These are phyloP conservation scores for Pseudorasbora parva DNA, from an alignment of 2,113 vertebrate genomes.

Conservation along the genomic window DNA sequence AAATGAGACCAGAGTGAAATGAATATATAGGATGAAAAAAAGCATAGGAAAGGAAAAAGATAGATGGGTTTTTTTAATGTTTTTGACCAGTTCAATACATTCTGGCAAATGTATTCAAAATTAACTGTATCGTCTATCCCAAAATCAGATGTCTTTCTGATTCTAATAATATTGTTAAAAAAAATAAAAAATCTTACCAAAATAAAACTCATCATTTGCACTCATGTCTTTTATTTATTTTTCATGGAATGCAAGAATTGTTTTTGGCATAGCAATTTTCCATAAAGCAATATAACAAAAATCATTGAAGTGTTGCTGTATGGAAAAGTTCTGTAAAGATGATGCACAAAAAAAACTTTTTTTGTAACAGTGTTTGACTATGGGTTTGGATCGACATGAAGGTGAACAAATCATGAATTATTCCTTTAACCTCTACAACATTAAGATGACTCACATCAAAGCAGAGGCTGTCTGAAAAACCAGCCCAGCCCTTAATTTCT, in stretches of 20 bases:
- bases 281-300: not conserved
- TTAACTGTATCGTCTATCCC: not conserved
- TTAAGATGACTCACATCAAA: conserved; percentile 15
- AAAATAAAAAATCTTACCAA: not conserved
- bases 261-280: too few species aligned
- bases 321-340: too few species aligned
- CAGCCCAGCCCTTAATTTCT: not conserved
- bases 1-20: not conserved
- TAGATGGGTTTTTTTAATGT: not conserved
- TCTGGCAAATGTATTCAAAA: not conserved
- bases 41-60: not conserved
- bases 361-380: not conserved
- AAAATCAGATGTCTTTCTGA: not conserved
- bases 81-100: not conserved
- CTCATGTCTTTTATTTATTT: too few species aligned
- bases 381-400: not conserved
- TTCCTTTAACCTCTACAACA: not conserved
- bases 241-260: too few species aligned
- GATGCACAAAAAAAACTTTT: not conserved
- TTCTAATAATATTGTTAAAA: not conserved
- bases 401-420: not conserved
- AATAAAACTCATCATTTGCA: not conserved
- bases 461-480: not conserved
- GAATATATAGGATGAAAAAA: conserved; percentile 1
- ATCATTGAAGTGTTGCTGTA: not conserved